These are phyloP conservation scores for Philaenus spumarius DNA, from an alignment of 1,140 invertebrate genomes.

Conservation along the genomic window DNA sequence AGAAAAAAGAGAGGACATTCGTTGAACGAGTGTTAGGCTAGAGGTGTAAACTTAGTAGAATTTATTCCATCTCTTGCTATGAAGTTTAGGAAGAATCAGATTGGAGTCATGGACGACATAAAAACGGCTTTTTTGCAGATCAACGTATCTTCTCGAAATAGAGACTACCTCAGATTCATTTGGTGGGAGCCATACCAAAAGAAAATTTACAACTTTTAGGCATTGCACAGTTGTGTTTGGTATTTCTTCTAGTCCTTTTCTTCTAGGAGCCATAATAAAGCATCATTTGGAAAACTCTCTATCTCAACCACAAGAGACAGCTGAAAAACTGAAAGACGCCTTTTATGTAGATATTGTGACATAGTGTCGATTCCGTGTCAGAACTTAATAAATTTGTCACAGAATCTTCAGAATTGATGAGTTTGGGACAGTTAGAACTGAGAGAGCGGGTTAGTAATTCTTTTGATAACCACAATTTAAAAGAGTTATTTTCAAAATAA, in stretches of 20 bases:
- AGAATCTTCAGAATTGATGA: slow-evolving; percentile 18
- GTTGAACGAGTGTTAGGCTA: slow-evolving; percentile 36
- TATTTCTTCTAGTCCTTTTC: too few species aligned
- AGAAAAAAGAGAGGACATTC: slow-evolving; percentile 27
- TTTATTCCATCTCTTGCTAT: slow-evolving; percentile 35
- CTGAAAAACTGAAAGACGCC: slow-evolving; percentile 6
- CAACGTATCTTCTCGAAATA: too few species aligned
- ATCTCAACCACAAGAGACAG: neutral
- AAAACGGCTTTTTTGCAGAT: slow-evolving; percentile 40
- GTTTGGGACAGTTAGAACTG: slow-evolving; percentile 20
- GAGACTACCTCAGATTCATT: slow-evolving; percentile 35
- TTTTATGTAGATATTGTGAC: slow-evolving; percentile 19
- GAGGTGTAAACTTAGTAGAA: slow-evolving; percentile 39
- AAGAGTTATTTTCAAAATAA: too few species aligned
- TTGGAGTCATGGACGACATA: slow-evolving; percentile 39
- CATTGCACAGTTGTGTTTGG: slow-evolving; percentile 31
- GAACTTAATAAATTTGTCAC: too few species aligned
- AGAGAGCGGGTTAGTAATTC: slow-evolving; percentile 21
- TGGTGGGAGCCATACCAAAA: slow-evolving; percentile 32
- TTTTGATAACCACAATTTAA: too few species aligned
- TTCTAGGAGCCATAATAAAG: slow-evolving; percentile 8
- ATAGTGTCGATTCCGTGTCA: slow-evolving; percentile 3
- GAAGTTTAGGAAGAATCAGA: slow-evolving; percentile 35
- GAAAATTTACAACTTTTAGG: slow-evolving; percentile 24
- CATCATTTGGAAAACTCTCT: slow-evolving; percentile 8